Evolutionary conservation across 2,888 invertebrate species (phyloP).

Genomic region (Orthonevra nobilis): DNA sequence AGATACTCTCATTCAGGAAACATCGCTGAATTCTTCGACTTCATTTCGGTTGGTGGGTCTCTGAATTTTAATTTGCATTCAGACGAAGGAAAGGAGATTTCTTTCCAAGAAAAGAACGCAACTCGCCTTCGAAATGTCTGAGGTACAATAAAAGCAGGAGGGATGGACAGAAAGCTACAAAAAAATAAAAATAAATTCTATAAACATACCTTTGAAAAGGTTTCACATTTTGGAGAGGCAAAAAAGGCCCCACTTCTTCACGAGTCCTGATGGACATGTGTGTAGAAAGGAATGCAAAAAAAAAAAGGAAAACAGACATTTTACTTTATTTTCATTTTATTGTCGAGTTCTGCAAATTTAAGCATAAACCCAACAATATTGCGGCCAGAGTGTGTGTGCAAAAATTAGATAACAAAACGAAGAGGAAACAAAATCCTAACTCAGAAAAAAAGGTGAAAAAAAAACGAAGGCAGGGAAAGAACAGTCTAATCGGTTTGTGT

Average conservation of each 20-base stretch:
- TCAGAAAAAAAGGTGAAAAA: not conserved
- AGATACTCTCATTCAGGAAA: slow-evolving; percentile 56
- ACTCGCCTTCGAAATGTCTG: slow-evolving; percentile 50
- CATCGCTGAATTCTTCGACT: slow-evolving; percentile 42
- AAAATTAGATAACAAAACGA: slow-evolving; percentile 13
- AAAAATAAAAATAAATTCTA: slow-evolving; percentile 12
- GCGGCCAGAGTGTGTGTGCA: slow-evolving; percentile 1
- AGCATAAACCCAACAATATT: slow-evolving; percentile 31
- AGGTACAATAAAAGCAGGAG: slow-evolving; percentile 55
- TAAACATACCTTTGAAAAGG: slow-evolving; percentile 52
- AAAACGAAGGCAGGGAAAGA: not conserved
- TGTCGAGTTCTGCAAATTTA: slow-evolving; percentile 45
- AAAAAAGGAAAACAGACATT: slow-evolving; percentile 17
- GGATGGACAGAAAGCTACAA: not conserved
- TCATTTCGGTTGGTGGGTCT: slow-evolving; percentile 5
- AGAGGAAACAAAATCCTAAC: not conserved
- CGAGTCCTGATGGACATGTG: not conserved
- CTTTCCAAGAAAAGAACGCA: slow-evolving; percentile 14
- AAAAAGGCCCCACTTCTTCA: slow-evolving; percentile 38
- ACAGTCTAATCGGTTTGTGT: slow-evolving; percentile 38
- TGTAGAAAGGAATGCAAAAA: not conserved
- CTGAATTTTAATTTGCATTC: slow-evolving; percentile 53
- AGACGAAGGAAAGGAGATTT: not conserved
- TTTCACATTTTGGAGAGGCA: slow-evolving; percentile 41
- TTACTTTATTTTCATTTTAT: slow-evolving; percentile 56